Base-by-base conservation (phyloP, 2,113 vertebrate genomes). In the Calyptommatus sinebrachiatus region DNA sequence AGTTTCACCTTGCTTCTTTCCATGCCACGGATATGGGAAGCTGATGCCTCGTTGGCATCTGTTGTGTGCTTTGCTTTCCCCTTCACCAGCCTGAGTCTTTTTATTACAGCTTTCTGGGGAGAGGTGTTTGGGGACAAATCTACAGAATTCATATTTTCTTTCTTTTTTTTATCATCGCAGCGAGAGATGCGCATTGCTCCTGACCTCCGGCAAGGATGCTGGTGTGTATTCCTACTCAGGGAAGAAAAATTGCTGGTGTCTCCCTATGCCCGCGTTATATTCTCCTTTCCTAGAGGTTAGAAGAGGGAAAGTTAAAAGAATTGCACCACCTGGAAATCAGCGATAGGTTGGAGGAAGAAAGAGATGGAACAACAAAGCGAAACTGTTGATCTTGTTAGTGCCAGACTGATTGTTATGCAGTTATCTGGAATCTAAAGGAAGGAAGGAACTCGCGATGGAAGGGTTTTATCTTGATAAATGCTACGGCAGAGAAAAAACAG, bases 31-130 rank as follows among this genome's bases (percentile, higher is more conserved):
- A 31, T 63, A 73, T 46, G 10, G 8, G 8, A 45, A 26, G 45
- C 0, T 73, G 73, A 29, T 50, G 35, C 61, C 14, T 35, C 16
- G 26, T 24, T 5, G 62, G 29, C 21, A 9, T 20, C 24, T 7
- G 45, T 14, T 0, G 0, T 57, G 1, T 28, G 69, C 26, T 31
- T n/a, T 22, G 28, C 16, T 50, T 50, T 68, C 57, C 26, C 35
- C 50, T 50, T 14, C 14, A 50, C 50, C 50, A 50, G 50, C 50
- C 26, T 7, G 2, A 20, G 26, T 63, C 76, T 85, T 74, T 75
- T 85, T 76, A 74, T 85, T 71, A 82, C 46, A 63, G 75, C 53
- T 46, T 24, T 28, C 71, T 41, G n/a, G 21, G 66, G 66, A 79
- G 69, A 3, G 4, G 57, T 20, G 41, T n/a, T 50, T 12, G 31